Conservation (phyloP, 1,140 invertebrate species). For the Papilio glaucus region DNA sequence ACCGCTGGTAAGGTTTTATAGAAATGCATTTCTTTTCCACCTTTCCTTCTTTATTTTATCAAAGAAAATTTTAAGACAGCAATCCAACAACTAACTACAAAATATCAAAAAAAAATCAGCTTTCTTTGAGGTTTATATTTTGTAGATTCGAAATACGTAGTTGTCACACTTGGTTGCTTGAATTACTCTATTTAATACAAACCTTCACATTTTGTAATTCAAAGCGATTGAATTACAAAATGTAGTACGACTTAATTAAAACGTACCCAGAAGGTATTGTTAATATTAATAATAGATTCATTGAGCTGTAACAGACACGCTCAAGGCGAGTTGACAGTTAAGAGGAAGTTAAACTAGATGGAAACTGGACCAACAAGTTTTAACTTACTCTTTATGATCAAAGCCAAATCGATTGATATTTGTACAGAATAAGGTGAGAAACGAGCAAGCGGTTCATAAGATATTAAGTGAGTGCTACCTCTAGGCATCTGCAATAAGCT, state of each 20-base stretch:
- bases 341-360: neutral
- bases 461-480: too few species aligned
- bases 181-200: neutral
- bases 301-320: neutral
- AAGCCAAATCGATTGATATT: neutral
- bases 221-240: neutral
- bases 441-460: too few species aligned
- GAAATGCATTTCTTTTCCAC: neutral
- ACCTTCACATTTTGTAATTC: neutral
- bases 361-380: neutral
- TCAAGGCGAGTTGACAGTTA: constrained; percentile 11
- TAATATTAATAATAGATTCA: neutral
- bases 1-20: neutral
- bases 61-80: too few species aligned
- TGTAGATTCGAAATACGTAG: too few species aligned
- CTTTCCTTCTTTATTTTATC: too few species aligned
- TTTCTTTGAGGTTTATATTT: too few species aligned
- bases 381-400: neutral
- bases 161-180: too few species aligned
- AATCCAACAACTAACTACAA: too few species aligned
- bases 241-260: neutral
- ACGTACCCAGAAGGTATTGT: neutral
- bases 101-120: too few species aligned
- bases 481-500: too few species aligned
- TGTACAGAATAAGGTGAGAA: too few species aligned